Conservation (phyloP, 2,888 invertebrate genomes). For the Frankliniella intonsa region DNA sequence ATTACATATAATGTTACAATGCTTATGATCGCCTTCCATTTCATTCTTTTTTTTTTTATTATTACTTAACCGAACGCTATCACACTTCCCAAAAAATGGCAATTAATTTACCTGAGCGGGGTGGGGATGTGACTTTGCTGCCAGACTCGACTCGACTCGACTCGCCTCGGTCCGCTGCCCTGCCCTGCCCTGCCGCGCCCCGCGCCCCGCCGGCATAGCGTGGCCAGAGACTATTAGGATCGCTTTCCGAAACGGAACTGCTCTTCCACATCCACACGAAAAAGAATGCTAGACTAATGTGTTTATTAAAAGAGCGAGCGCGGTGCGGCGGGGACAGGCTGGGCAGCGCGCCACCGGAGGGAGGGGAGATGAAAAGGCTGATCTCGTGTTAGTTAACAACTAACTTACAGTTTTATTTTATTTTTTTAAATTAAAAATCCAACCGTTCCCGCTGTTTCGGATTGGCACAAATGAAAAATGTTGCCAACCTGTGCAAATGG, state of each 20-base stretch:
- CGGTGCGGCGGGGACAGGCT: background rate
- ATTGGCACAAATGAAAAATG: no score
- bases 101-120: no score
- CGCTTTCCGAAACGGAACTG: background rate
- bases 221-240: background rate
- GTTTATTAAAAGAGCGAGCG: background rate
- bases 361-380: no score
- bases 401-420: no score
- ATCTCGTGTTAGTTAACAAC: no score
- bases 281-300: background rate
- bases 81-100: no score
- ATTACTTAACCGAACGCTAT: no score
- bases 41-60: background rate
- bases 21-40: background rate
- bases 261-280: background rate
- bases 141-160: background rate
- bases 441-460: no score
- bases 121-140: background rate
- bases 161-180: background rate
- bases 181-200: background rate
- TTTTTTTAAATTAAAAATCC: no score
- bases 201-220: background rate
- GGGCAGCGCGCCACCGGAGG: no score
- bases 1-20: constrained; percentile 1
- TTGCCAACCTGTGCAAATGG: no score